phyloP scores from a whole-genome alignment of 2,888 invertebrate species.

The Lacanobia oleracea region DNA sequence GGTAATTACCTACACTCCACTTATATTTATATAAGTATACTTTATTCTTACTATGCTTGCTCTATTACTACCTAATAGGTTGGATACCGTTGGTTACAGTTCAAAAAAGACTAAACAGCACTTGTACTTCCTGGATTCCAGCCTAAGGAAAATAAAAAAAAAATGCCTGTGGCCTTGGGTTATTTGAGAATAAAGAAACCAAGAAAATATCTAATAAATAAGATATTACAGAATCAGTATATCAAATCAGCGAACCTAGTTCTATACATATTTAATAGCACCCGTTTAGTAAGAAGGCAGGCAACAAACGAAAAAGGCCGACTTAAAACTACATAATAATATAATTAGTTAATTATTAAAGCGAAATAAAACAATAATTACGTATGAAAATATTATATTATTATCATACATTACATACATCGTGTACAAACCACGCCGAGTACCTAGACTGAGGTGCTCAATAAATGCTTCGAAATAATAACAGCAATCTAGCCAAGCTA shows the following conservation, averaged over 20 bases:
- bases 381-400: constrained; percentile 85
- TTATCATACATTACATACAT: constrained; percentile 82
- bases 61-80: no score
- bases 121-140: no score
- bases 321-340: not conserved
- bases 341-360: not conserved
- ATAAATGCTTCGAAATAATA: constrained; percentile 79
- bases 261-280: no score
- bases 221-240: not conserved
- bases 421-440: constrained; percentile 82
- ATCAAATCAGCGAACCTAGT: no score
- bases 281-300: not conserved
- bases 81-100: not conserved
- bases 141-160: not conserved
- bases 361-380: constrained; percentile 50
- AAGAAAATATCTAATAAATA: not conserved
- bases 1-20: not conserved
- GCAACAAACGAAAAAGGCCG: not conserved
- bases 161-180: no score
- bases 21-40: no score
- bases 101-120: not conserved
- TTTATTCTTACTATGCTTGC: not conserved
- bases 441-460: constrained; percentile 77
- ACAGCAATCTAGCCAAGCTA: constrained; percentile 80
- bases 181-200: not conserved